Evolutionary conservation across 1,140 invertebrate species (phyloP), one percentile per base, ranked within the genome.

Genomic region (Saccostrea echinata): DNA sequence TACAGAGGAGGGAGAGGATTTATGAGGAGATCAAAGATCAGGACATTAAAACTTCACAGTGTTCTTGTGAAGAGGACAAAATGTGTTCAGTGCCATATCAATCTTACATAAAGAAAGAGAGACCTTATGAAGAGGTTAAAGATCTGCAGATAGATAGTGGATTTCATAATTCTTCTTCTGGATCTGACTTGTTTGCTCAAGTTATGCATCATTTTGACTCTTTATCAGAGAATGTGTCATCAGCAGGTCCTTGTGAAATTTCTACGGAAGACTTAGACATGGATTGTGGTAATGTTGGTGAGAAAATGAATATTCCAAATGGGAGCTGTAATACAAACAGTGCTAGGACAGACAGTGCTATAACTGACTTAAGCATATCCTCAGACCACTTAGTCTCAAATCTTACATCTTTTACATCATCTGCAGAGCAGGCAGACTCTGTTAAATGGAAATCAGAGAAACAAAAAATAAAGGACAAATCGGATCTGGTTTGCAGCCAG

Each of bases 201-300:
- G 68, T 76, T 33, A 76, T 76, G 68, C 33, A 76, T 76, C 68
- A 76, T 76, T 76, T 30, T 76, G 68, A 76, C 68, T 76, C 68
- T 4, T 76, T 76, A 76, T 76, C 68, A 76, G 68, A 76, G 27
- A 76, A 76, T 76, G 68, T 76, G 68, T 76, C 68, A 18, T 76
- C 68, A 30, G 12, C 12, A 30, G 30, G 68, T 30, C 27, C 30
- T 33, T 76, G 68, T 76, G 68, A 76, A 30, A 76, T 27, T 16
- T 76, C 12, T 33, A 16, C 30, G 12, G 68, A 76, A 11, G 68
- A 76, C 68, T 76, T 76, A 30, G 68, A 76, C 24, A 76, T 27
- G 24, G 68, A 76, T 76, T 61, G 55, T 61, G 27, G 68, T 76
- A 76, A 27, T 76, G 68, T 16, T 30, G 33, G 68, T 76, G 68